Base-by-base conservation (phyloP, 1,140 invertebrate species). In the Pogonognathellus flavescens region DNA sequence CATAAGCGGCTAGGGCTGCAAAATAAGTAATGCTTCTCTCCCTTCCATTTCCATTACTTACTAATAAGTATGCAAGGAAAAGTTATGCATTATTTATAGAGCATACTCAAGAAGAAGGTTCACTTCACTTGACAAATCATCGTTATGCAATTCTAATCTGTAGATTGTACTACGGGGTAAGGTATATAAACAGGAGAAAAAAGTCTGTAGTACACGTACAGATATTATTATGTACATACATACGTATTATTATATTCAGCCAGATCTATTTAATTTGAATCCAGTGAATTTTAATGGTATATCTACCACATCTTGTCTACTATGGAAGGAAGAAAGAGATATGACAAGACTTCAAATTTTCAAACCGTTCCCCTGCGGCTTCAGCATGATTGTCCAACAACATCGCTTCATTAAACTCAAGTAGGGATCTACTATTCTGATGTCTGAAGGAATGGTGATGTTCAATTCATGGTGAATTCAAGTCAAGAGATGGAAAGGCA, bases 401-500 rank as follows among this genome's bases (percentile, higher is more conserved):
- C 70, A 76, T 49, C 70, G 25, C 41, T 76, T 76, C 70, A 76
- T 76, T 76, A 76, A 41, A 31, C 41, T 49, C 16, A 49, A 76
- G 70, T 41, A 49, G 70, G 41, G 70, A 10, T 31, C n/a, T 57
- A n/a, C 25, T 31, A 41, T 76, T 49, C 41, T 76, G n/a, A n/a
- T n/a, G 25, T 50, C 20, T 1, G 41, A 76, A 13, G 31, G 60
- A 66, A 13, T 13, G 25, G 60, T 20, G 18, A 16, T 66, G 62
- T 25, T 66, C 62, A 25, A 25, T 66, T 25, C 62, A 25, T 25
- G 20, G 22, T 66, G 62, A 31, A 66, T 41, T 31, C 70, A 18
- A 41, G 41, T 76, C 70, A 76, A 50, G 70, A n/a, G 41, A 18
- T 76, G 70, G 41, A 76, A 76, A 76, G 70, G 70, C 25, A 41